A percentile compares a stretch with the other conserved stretches of the same genome.
phyloP scores from a whole-genome alignment of 2,797 vertebrate species.

The Neosalanx taihuensis region DNA sequence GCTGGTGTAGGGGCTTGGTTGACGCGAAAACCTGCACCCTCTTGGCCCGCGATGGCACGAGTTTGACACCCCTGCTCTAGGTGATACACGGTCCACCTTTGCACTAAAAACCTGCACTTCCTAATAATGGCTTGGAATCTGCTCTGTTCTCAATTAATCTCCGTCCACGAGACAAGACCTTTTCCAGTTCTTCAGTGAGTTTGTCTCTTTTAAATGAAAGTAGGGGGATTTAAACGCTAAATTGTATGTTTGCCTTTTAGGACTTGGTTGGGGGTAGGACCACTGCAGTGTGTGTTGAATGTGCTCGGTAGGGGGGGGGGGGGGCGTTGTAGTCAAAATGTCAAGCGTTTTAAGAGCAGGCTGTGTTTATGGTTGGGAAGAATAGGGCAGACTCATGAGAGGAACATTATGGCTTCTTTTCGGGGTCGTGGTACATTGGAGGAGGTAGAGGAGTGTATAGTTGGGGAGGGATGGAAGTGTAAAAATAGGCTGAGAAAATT shows the following conservation, averaged over 20 bases:
- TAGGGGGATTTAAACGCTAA: conserved; percentile 31
- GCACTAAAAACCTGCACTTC: background rate
- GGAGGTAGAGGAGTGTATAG: background rate
- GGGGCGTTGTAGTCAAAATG: conserved; percentile 8
- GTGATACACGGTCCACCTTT: background rate
- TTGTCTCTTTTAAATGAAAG: conserved; percentile 32
- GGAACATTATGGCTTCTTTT: conserved; percentile 13
- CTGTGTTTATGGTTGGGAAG: conserved; percentile 39
- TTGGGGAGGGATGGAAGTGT: background rate
- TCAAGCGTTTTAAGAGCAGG: conserved; percentile 18
- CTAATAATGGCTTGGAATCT: background rate
- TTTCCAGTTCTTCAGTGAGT: conserved; percentile 25
- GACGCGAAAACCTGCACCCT: no score
- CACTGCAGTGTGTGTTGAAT: conserved; percentile 9
- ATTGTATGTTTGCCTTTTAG: conserved; percentile 9
- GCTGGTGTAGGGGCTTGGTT: no score
- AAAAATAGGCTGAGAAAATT: no score
- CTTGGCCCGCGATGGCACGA: no score
- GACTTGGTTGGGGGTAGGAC: conserved; percentile 27
- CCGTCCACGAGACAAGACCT: conserved; percentile 16
- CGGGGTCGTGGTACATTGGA: background rate
- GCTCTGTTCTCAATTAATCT: conserved; percentile 33
- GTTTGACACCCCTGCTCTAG: no score
- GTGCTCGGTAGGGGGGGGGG: conserved; percentile 18
- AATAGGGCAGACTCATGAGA: background rate